phyloP scores from a whole-genome alignment of 2,113 vertebrate genomes.

The Burhinus bistriatus region DNA sequence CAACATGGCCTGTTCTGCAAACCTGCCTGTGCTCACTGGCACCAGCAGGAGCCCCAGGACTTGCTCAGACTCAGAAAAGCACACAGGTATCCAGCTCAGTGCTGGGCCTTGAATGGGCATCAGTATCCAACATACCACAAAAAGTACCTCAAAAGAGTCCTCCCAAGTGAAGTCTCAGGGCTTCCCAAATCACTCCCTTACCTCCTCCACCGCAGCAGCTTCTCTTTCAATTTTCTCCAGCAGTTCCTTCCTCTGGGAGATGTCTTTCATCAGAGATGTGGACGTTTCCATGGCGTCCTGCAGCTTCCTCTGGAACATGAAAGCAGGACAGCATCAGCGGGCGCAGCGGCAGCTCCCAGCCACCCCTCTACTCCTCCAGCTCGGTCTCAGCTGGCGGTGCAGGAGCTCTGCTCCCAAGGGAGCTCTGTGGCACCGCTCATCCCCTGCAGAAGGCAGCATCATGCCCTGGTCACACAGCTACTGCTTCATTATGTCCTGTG shows the following conservation, averaged over 20 bases:
- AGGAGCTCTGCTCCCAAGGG: neutral
- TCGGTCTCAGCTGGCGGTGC: neutral
- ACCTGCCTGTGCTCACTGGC: neutral
- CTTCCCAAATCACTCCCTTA: neutral
- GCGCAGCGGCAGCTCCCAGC: neutral
- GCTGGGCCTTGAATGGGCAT: neutral
- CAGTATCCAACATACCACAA: neutral
- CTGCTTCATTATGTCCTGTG: neutral
- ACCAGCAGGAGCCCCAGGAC: neutral
- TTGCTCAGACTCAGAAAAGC: neutral
- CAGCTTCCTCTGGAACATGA: conserved; percentile 73
- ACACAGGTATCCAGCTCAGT: neutral
- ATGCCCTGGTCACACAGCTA: neutral
- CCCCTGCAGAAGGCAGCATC: neutral
- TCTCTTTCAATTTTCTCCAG: conserved; percentile 73
- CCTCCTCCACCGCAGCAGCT: conserved; percentile 69
- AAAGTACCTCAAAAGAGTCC: neutral
- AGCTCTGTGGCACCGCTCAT: fast-evolving
- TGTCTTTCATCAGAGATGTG: conserved; percentile 60
- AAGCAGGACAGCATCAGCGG: neutral
- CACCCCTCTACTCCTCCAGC: neutral
- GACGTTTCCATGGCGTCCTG: conserved; percentile 42
- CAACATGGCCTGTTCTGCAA: neutral
- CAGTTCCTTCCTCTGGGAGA: conserved; percentile 62
- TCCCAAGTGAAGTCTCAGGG: neutral